A percentile compares a stretch with the other conserved stretches of the same genome.
These are phyloP conservation scores for Brachionichthys hirsutus DNA, from an alignment of 2,113 vertebrate genomes.

Conservation along the genomic window DNA sequence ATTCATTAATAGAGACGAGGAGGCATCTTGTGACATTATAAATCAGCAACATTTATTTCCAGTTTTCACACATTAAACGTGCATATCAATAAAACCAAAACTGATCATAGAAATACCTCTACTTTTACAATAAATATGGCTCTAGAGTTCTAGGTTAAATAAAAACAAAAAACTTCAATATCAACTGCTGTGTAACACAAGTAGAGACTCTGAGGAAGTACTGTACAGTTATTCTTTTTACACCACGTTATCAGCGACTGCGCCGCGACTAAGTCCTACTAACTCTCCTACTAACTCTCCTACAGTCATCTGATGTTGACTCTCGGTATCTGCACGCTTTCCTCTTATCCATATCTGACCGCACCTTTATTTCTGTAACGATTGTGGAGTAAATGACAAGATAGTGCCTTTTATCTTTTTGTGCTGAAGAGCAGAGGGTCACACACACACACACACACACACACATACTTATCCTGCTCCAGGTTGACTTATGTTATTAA, in stretches of 20 bases:
- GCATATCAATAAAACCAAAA: slow-evolving; percentile 69
- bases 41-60: slow-evolving; percentile 72
- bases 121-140: slow-evolving; percentile 73
- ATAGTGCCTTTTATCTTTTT: slow-evolving; percentile 22
- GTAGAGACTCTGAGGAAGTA: slow-evolving; percentile 38
- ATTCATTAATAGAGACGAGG: slow-evolving; percentile 17
- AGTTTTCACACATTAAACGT: slow-evolving; percentile 73
- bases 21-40: slow-evolving; percentile 44
- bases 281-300: too few relatives aligned
- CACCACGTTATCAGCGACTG: slow-evolving; percentile 32
- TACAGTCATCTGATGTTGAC: slow-evolving; percentile 7
- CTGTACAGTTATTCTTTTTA: slow-evolving; percentile 32
- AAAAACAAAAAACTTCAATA: slow-evolving; percentile 55
- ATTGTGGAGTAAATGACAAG: slow-evolving; percentile 1
- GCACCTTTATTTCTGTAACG: not conserved
- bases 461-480: slow-evolving; percentile 29
- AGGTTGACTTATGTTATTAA: slow-evolving; percentile 9
- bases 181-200: slow-evolving; percentile 43
- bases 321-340: slow-evolving; percentile 48
- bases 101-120: slow-evolving; percentile 66
- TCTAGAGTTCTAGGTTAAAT: slow-evolving; percentile 63
- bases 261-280: slow-evolving; percentile 17
- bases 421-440: slow-evolving; percentile 25
- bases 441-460: slow-evolving; percentile 21
- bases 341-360: slow-evolving; percentile 11